Percentiles rank a stretch among this genome's conserved stretches.
phyloP scores from a whole-genome alignment of 2,113 vertebrate genomes.

The Oncorhynchus gorbuscha region DNA sequence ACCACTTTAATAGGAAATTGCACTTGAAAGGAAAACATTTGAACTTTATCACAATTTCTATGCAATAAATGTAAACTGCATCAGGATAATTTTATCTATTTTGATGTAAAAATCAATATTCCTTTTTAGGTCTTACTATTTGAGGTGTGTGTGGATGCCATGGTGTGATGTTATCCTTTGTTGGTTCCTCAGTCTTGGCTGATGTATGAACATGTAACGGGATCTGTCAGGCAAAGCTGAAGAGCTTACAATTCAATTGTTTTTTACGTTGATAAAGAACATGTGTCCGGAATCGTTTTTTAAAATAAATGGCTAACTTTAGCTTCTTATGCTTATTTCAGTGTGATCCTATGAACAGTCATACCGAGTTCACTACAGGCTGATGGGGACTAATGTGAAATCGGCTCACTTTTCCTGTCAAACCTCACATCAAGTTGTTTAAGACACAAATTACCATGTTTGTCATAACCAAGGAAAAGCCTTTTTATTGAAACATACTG shows the following conservation, averaged over 20 bases:
- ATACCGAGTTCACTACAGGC: too few relatives aligned
- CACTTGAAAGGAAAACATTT: slow-evolving; percentile 47
- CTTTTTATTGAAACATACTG: slow-evolving; percentile 1
- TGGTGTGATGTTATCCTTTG: too few relatives aligned
- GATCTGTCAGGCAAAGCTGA: too few relatives aligned
- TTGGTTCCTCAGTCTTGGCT: too few relatives aligned
- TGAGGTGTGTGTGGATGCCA: too few relatives aligned
- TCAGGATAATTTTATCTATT: slow-evolving; percentile 85
- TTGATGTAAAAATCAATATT: slow-evolving; percentile 77
- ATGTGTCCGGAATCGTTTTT: slow-evolving; percentile 71
- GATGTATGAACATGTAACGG: too few relatives aligned
- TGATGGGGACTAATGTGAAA: too few relatives aligned
- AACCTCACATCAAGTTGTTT: too few relatives aligned
- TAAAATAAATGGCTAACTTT: slow-evolving; percentile 46
- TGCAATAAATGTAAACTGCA: slow-evolving; percentile 82
- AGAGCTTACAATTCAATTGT: slow-evolving; percentile 34
- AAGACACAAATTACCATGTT: background rate
- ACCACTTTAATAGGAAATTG: slow-evolving; percentile 44
- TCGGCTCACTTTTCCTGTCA: too few relatives aligned
- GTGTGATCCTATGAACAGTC: background rate
- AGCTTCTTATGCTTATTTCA: background rate
- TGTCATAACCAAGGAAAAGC: background rate
- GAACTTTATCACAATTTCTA: slow-evolving; percentile 84
- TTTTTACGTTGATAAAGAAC: slow-evolving; percentile 25
- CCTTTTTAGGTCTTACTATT: too few relatives aligned